Evolutionary conservation across 1,140 invertebrate genomes (phyloP).

Genomic region (Carposina sasakii): DNA sequence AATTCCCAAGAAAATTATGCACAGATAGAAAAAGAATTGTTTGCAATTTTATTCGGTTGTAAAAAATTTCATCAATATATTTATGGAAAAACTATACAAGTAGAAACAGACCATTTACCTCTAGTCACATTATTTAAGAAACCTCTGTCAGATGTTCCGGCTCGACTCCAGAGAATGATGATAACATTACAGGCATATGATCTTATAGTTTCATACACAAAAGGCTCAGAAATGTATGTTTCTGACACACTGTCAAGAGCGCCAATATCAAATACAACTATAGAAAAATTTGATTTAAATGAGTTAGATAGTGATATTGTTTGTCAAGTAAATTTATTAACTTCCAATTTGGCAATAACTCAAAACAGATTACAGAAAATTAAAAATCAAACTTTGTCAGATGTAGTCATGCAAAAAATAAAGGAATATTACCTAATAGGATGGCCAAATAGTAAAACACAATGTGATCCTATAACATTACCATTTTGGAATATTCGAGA

Average conservation of each 20-base stretch:
- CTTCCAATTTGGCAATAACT: constrained; percentile 20
- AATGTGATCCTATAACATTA: constrained; percentile 25
- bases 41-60: constrained; percentile 50
- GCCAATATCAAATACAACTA: constrained; percentile 1
- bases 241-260: constrained; percentile 51
- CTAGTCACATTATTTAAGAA: constrained; percentile 52
- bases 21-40: constrained; percentile 64
- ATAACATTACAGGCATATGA: constrained; percentile 52
- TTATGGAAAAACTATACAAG: constrained; percentile 32
- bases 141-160: constrained; percentile 42
- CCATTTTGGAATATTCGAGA: constrained; percentile 39
- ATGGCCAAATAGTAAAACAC: constrained; percentile 47
- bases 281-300: constrained; percentile 15
- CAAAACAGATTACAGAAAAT: constrained; percentile 29
- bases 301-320: constrained; percentile 24
- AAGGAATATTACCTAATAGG: constrained; percentile 33
- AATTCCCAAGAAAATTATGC: constrained; percentile 49
- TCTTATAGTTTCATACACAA: constrained; percentile 49
- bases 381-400: constrained; percentile 29
- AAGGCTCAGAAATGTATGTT: constrained; percentile 49
- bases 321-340: constrained; percentile 27
- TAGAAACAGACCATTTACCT: constrained; percentile 61
- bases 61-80: constrained; percentile 53
- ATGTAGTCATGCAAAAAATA: constrained; percentile 29
- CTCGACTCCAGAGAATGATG: constrained; percentile 51